Base-by-base conservation (phyloP, 2,797 vertebrate species). In the Helicolenus hilgendorfi region DNA sequence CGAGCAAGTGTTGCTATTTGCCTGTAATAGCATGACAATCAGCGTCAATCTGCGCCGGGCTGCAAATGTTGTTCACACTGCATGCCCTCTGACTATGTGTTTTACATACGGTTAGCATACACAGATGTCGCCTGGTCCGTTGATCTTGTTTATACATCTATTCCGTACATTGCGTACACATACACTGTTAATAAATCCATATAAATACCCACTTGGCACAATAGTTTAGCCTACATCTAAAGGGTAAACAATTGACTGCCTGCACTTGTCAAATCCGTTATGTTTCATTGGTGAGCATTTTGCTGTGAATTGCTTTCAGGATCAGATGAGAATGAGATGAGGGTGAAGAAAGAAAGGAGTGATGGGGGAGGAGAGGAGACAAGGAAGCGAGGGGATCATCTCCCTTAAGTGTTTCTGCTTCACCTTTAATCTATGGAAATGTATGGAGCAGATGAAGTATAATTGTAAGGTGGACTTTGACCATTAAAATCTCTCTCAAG, bases 401-500 rank as follows among this genome's bases (percentile, higher is more conserved):
- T 91, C 77, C 64, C 85, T 94, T 68, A 88, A 96, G 93, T 94
- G 94, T 86, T 65, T 91, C 86, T 77, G 91, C 87, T 94, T 96
- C 96, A 97, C 97, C 97, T 97, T 97, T 97, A 95, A 95, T 97
- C 96, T 95, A 94, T 95, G 96, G 95, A 97, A 97, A 97, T 97
- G 92, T 91, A 96, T 92, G 93, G 90, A 95, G 92, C 92, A 91
- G 94, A 97, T 96, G 95, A 97, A 97, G 95, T 91, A 93, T 97
- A 97, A 98, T 98, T 98, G 96, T 96, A 93, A 95, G 94, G 89
- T 95, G 96, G 96, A 97, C 95, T 96, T 96, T 95, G 94, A 95
- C 94, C 95, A 90, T 96, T 96, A 94, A 96, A 96, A 96, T n/a
- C 45, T 95, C 92, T 95, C 94, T 97, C 90, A 89, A 98, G 97